Evolutionary conservation across 2,888 invertebrate species (phyloP), one percentile per base, ranked within the genome.

Genomic region (Agonopterix subpropinquella): DNA sequence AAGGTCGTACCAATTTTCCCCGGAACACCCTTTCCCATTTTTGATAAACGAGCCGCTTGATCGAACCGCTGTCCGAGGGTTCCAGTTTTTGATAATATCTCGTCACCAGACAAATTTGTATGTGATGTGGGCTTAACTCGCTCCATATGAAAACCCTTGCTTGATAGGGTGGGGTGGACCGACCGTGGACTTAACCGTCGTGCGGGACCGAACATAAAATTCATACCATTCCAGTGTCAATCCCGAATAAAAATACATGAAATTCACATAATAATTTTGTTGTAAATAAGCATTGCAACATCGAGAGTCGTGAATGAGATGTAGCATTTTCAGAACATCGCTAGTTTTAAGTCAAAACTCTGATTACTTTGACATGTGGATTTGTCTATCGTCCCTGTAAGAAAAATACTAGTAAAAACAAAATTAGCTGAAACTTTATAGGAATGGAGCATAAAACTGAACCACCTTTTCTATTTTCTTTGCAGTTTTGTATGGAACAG

Each of bases 21-120:
- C 65, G 37, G 47, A 48, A 58, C 58, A 64, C 64, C 69, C 67
- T 67, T 75, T 65, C 65, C 69, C 69, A 72, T 77, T 78, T 81
- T 81, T 82, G 81, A 83, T 77, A 82, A 83, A 83, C 76, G 79
- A 71, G 65, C 66, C 70, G 68, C 62, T 67, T 76, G 78, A 80
- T 81, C 77, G 77, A 67, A 70, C 73, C 70, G 64, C 65, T 70
- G 71, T 67, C 70, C 70, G 63, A 71, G 67, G 73, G 67, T 57
- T 48, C 53, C 56, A 55, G 59, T 66, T 61, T 75, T 73, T 73
- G 85, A 85, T 83, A 77, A 78, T 77, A 84, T 85, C 84, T 80
- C 71, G 74, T 78, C 76, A 68, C 64, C 63, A 73, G 80, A 84
- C 84, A 83, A 83, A 85, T 85, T 83, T 78, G 77, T 75, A 67